Evolutionary conservation across 2,113 vertebrate species (phyloP), one percentile per base, ranked within the genome.

Genomic region (Peromyscus californicus): DNA sequence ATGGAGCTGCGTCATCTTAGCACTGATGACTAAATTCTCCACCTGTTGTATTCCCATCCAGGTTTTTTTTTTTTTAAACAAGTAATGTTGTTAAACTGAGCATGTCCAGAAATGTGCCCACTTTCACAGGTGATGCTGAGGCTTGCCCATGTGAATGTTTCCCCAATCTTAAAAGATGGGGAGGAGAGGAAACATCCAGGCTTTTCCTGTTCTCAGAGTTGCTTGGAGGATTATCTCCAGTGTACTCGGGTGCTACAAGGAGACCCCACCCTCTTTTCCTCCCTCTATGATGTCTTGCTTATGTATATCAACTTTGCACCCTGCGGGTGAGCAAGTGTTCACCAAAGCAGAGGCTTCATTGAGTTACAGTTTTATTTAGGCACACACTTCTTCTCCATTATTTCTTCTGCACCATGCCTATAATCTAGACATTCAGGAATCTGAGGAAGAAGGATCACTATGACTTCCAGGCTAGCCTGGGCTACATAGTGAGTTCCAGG

Each of bases 161-260:
- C 10, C 19, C 10, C 0, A 33, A 57, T n/a, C 19, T 21, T 19
- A 51, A 33, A 19, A 31, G 29, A 0, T 4, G 33, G 15, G 13
- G 31, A 13, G 24, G 31, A 16, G 17, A 48, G 51, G 51, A n/a
- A 24, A 22, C 17, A 24, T 39, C 39, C 39, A 65, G 57, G 61
- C 82, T 63, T 42, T 72, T 10, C 48, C 59, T 29, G 39, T 74
- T 48, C 39, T 51, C 31, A 19, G 33, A 74, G 54, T 7, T 94
- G 63, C 54, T 51, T 24, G 29, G 51, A 16, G 65, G 54, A 21
- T 74, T 48, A n/a, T 33, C 85, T 70, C 85, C 22, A 26, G 7
- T 42, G 75, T 22, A 15, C n/a, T 80, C 21, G 12, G 8, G 70
- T 54, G 11, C 26, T 67, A 11, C 61, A 42, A 57, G 84, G n/a